These are phyloP conservation scores for Eutolmus rufibarbis DNA, from an alignment of 2,888 invertebrate genomes.

Conservation along the genomic window DNA sequence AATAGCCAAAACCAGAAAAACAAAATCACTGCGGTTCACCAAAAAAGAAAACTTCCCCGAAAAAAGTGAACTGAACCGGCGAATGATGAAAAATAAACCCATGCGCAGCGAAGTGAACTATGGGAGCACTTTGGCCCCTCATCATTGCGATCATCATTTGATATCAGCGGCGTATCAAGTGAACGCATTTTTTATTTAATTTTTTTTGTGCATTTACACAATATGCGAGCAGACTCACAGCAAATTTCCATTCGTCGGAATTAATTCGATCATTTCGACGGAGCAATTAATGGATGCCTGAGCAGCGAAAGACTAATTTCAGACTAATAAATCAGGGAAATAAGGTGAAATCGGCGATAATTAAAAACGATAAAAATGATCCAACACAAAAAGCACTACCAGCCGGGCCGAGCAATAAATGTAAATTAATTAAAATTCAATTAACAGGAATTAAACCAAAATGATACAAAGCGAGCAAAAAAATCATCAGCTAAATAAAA, in stretches of 20 bases:
- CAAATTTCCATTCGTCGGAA: slow-evolving; percentile 29
- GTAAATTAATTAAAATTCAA: slow-evolving; percentile 38
- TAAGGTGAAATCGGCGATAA: slow-evolving; percentile 36
- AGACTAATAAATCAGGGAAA: slow-evolving; percentile 34
- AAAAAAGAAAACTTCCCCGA: background rate
- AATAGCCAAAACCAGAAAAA: background rate
- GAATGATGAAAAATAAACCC: background rate
- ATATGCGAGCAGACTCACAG: background rate
- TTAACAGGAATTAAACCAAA: slow-evolving; percentile 16
- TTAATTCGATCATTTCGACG: slow-evolving; percentile 35
- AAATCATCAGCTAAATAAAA: background rate
- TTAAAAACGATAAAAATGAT: slow-evolving; percentile 12
- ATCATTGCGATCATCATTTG: background rate
- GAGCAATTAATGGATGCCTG: slow-evolving; percentile 34
- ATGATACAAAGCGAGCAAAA: background rate
- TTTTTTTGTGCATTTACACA: background rate
- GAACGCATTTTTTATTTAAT: background rate
- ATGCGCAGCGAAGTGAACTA: background rate
- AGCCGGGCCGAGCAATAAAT: background rate
- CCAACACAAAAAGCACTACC: background rate
- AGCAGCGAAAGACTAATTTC: slow-evolving; percentile 21
- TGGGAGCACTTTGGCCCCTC: background rate
- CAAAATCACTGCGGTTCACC: background rate
- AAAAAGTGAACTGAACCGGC: background rate
- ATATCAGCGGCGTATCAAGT: background rate